phyloP scores from a whole-genome alignment of 2,113 vertebrate genomes.

The Neoarius graeffei region DNA sequence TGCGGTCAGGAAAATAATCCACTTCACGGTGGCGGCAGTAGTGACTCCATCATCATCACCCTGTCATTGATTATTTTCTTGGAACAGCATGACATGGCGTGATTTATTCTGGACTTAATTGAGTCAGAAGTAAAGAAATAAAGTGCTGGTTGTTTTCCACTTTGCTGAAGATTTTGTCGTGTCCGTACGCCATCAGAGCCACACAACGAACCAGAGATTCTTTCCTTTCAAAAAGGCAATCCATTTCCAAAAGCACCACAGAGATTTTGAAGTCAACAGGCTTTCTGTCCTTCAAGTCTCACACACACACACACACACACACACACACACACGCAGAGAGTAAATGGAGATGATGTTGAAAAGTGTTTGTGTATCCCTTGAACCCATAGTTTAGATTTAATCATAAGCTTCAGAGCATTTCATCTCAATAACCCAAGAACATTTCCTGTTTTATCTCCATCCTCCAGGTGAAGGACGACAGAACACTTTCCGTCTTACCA shows the following conservation, averaged over 20 bases:
- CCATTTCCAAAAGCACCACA: not conserved
- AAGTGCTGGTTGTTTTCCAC: no score
- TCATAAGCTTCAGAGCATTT: not conserved
- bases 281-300: not conserved
- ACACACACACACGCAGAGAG: not conserved
- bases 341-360: not conserved
- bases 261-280: not conserved
- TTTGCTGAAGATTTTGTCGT: no score
- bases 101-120: no score
- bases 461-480: conserved; percentile 25
- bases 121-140: no score
- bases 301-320: not conserved
- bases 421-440: not conserved
- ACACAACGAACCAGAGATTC: not conserved
- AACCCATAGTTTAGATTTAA: not conserved
- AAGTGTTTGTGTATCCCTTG: not conserved
- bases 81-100: no score
- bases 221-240: not conserved
- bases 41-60: not conserved
- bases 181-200: no score
- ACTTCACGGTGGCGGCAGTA: no score
- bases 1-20: no score
- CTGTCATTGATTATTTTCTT: not conserved
- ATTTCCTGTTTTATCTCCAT: not conserved
- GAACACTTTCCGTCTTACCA: conserved; percentile 25